These are phyloP conservation scores for Montipora capitata DNA, from an alignment of 92 coral and sea anemone genomes.

Conservation along the genomic window DNA sequence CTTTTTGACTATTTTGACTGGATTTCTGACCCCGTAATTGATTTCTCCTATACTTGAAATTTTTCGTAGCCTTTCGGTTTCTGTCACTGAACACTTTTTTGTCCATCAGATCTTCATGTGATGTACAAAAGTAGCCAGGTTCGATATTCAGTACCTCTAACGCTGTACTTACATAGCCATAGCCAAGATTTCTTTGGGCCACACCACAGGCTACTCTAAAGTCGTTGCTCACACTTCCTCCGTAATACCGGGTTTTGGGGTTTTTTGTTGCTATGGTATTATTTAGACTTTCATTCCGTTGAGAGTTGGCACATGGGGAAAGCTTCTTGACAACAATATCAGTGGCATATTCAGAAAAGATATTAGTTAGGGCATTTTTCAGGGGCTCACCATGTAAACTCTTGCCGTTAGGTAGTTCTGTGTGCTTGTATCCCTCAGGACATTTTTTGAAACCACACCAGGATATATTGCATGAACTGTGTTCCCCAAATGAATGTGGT, in stretches of 20 bases:
- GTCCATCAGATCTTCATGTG: too few relatives aligned
- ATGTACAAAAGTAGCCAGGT: too few relatives aligned
- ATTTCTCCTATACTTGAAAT: too few relatives aligned
- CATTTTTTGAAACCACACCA: conserved; percentile 66
- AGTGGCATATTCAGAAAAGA: conserved; percentile 23
- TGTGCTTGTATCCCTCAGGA: conserved; percentile 43
- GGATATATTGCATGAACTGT: conserved; percentile 54
- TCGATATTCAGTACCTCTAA: too few relatives aligned
- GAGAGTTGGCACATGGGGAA: conserved; percentile 50
- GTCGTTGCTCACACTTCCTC: too few relatives aligned
- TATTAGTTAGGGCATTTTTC: conserved; percentile 26
- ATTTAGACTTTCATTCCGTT: conserved; percentile 68
- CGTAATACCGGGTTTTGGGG: conserved; percentile 31
- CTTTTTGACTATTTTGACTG: too few relatives aligned
- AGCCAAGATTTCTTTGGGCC: too few relatives aligned
- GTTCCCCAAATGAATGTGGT: conserved; percentile 75
- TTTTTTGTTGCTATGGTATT: conserved; percentile 69
- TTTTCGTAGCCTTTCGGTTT: too few relatives aligned
- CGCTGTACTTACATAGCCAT: too few relatives aligned
- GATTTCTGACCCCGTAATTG: too few relatives aligned
- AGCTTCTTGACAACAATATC: background rate
- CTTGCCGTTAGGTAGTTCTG: conserved; percentile 71
- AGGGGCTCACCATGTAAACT: conserved; percentile 67
- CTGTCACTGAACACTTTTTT: too few relatives aligned
- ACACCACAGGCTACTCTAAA: too few relatives aligned